A percentile compares a stretch with the other conserved stretches of the same genome.
phyloP scores from a whole-genome alignment of 2,797 vertebrate genomes.

The Pangasius djambal region DNA sequence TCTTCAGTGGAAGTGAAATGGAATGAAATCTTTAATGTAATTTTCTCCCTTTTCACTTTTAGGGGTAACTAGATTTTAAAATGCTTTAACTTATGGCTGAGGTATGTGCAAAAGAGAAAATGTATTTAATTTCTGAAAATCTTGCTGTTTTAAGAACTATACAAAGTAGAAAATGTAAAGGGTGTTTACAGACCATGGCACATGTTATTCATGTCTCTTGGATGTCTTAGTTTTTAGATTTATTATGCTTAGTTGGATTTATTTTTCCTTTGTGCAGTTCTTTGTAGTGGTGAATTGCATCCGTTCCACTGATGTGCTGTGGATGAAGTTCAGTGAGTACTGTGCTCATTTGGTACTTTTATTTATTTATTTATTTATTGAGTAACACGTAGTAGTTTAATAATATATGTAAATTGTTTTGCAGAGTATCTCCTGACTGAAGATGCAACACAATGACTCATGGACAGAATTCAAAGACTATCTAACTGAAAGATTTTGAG shows the following conservation, averaged over 20 bases:
- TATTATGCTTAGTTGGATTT: constrained; percentile 17
- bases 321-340: constrained; percentile 34
- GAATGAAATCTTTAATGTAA: no score
- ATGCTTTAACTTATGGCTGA: neutral
- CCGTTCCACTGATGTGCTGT: constrained; percentile 33
- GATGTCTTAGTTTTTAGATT: neutral
- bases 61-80: neutral
- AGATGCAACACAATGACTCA: constrained; percentile 70
- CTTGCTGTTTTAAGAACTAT: neutral
- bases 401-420: constrained; percentile 49
- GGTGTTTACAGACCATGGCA: no score
- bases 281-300: constrained; percentile 34
- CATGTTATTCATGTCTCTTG: neutral
- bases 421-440: constrained; percentile 57
- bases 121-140: neutral
- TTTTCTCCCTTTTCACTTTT: neutral
- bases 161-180: neutral
- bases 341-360: constrained; percentile 39
- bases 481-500: neutral
- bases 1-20: no score
- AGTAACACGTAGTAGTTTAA: neutral
- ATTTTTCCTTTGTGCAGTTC: constrained; percentile 31
- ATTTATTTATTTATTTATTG: neutral
- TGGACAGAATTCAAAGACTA: constrained; percentile 69
- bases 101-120: neutral